These are phyloP conservation scores for Lottia gigantea DNA, from an alignment of 2,888 invertebrate species.

Conservation along the genomic window DNA sequence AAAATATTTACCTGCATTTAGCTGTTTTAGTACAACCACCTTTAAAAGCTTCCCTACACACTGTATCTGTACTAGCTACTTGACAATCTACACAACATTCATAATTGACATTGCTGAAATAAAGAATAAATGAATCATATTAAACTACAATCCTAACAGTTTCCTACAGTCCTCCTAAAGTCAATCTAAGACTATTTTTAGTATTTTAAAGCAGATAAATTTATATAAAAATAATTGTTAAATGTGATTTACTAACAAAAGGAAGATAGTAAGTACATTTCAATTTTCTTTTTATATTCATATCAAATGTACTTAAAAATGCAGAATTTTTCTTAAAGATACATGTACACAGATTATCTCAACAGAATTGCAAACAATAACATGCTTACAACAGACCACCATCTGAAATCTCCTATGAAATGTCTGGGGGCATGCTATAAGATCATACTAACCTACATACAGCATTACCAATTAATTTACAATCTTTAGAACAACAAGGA, in stretches of 20 bases:
- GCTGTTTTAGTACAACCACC: constrained; percentile 38
- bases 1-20: constrained; percentile 41
- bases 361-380: constrained; percentile 1
- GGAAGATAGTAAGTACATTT: too few species aligned
- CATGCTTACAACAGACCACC: not conserved
- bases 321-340: not conserved
- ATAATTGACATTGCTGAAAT: constrained; percentile 89
- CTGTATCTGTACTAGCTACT: constrained; percentile 77
- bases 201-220: too few species aligned
- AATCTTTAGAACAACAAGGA: constrained; percentile 91
- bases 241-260: too few species aligned
- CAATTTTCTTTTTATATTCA: too few species aligned
- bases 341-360: not conserved
- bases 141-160: too few species aligned
- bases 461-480: constrained; percentile 87
- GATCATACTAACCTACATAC: constrained; percentile 81
- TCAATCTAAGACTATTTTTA: too few species aligned
- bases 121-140: not conserved
- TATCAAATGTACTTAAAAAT: not conserved
- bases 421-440: too few species aligned
- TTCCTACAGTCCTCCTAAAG: too few species aligned
- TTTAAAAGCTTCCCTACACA: constrained; percentile 35
- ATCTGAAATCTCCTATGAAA: too few species aligned
- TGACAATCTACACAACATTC: constrained; percentile 92
- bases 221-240: too few species aligned